These are phyloP conservation scores for Pomatorhinus ruficollis DNA, from an alignment of 2,113 vertebrate species.

Conservation along the genomic window DNA sequence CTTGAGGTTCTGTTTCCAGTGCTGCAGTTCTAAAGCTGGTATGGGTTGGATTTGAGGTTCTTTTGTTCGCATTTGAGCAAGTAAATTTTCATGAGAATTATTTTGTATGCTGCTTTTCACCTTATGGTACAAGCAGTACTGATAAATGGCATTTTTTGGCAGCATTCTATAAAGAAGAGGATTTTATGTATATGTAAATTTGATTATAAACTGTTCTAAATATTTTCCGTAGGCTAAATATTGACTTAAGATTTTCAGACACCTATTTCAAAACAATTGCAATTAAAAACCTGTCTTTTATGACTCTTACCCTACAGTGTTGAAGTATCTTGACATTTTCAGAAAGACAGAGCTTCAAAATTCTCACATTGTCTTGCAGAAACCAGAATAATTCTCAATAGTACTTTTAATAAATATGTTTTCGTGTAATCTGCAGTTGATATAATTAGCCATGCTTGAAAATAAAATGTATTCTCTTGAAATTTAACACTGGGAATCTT, in stretches of 20 bases:
- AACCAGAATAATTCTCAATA: neutral
- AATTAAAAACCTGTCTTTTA: conserved; percentile 10
- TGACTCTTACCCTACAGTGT: conserved; percentile 7
- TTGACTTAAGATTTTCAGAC: neutral
- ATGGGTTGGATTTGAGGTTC: neutral
- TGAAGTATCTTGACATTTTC: conserved; percentile 26
- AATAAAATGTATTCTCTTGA: neutral
- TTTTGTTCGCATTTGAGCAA: neutral
- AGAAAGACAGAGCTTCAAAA: conserved; percentile 28
- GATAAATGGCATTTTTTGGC: neutral
- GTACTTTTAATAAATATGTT: neutral
- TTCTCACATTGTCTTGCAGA: neutral
- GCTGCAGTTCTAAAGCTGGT: neutral
- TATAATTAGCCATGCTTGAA: neutral
- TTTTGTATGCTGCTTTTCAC: neutral
- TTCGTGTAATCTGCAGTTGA: neutral
- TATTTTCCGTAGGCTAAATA: neutral
- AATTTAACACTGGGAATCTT: neutral
- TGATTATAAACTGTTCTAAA: neutral
- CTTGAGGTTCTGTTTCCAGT: neutral
- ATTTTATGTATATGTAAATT: neutral
- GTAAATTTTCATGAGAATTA: neutral
- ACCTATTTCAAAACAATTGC: neutral
- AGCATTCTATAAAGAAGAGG: neutral
- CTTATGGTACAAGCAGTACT: neutral